These are phyloP conservation scores for Bursaphelenchus mucronatus DNA, from an alignment of 1,140 invertebrate species.

Conservation along the genomic window DNA sequence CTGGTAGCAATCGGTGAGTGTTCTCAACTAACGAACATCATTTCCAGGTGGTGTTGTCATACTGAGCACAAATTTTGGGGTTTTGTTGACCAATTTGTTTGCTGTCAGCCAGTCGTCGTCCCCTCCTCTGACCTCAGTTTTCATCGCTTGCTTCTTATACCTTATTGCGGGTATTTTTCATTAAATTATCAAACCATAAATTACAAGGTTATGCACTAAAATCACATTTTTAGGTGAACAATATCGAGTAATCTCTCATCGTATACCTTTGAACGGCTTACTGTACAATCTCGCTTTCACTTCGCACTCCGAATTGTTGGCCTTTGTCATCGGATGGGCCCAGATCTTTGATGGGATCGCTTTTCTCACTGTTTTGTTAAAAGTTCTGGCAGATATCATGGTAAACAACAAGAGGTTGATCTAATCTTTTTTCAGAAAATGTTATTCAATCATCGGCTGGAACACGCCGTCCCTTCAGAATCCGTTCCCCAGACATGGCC, in stretches of 20 bases:
- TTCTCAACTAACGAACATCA: background rate
- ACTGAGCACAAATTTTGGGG: slow-evolving; percentile 18
- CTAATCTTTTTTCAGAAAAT: slow-evolving; percentile 26
- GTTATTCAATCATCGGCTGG: slow-evolving; percentile 27
- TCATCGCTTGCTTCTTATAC: slow-evolving; percentile 6
- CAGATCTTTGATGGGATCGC: slow-evolving; percentile 31
- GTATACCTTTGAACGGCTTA: slow-evolving; percentile 28
- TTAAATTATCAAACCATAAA: slow-evolving; percentile 18
- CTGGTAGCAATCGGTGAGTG: slow-evolving; percentile 30
- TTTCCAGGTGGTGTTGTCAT: slow-evolving; percentile 28
- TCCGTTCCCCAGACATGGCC: background rate
- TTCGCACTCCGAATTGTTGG: slow-evolving; percentile 23
- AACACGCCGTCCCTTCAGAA: slow-evolving; percentile 9
- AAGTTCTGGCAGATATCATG: slow-evolving; percentile 22
- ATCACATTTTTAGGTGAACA: slow-evolving; percentile 26
- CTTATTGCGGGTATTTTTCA: slow-evolving; percentile 25
- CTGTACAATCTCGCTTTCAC: slow-evolving; percentile 33
- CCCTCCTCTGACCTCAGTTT: slow-evolving; percentile 23
- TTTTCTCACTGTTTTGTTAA: slow-evolving; percentile 21
- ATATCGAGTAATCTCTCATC: slow-evolving; percentile 17
- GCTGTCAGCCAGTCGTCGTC: background rate
- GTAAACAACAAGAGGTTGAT: slow-evolving; percentile 9
- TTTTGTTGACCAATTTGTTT: slow-evolving; percentile 36
- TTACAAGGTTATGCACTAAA: slow-evolving; percentile 13
- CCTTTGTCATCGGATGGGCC: slow-evolving; percentile 32